These are phyloP conservation scores for Acronicta alni DNA, from an alignment of 2,888 invertebrate species.

Conservation along the genomic window DNA sequence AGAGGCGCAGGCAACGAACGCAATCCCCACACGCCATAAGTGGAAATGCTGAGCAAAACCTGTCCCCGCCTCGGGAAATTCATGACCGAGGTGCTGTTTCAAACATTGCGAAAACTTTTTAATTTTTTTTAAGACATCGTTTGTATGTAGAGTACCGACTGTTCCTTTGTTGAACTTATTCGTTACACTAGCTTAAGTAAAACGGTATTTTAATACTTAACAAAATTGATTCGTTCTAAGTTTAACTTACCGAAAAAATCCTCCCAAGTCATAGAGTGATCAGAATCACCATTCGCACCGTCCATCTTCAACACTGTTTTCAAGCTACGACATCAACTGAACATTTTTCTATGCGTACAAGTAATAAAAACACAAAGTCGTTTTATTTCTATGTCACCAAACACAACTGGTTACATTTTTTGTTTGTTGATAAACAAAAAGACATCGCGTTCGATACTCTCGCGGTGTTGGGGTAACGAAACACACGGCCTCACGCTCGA, in stretches of 20 bases:
- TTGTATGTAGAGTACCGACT: conserved; percentile 28
- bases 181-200: neutral
- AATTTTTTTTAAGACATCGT: conserved; percentile 3
- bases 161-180: conserved; percentile 16
- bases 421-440: conserved; percentile 83
- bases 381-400: conserved; percentile 66
- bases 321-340: conserved; percentile 64
- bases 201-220: conserved; percentile 10
- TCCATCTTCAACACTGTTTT: conserved; percentile 82
- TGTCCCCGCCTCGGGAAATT: conserved; percentile 75
- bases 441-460: conserved; percentile 71
- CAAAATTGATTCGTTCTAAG: conserved; percentile 10
- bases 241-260: conserved; percentile 91
- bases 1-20: conserved; percentile 28
- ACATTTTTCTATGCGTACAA: conserved; percentile 61
- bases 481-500: conserved; percentile 65
- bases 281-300: conserved; percentile 90
- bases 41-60: conserved; percentile 79
- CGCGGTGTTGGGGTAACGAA: conserved; percentile 56
- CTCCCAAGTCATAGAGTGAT: conserved; percentile 92
- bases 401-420: conserved; percentile 62
- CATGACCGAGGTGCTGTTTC: conserved; percentile 50
- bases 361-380: conserved; percentile 58
- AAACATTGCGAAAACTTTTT: conserved; percentile 37
- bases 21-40: conserved; percentile 73